These are phyloP conservation scores for Limnephilus rhombicus DNA, from an alignment of 2,888 invertebrate genomes.

Conservation along the genomic window DNA sequence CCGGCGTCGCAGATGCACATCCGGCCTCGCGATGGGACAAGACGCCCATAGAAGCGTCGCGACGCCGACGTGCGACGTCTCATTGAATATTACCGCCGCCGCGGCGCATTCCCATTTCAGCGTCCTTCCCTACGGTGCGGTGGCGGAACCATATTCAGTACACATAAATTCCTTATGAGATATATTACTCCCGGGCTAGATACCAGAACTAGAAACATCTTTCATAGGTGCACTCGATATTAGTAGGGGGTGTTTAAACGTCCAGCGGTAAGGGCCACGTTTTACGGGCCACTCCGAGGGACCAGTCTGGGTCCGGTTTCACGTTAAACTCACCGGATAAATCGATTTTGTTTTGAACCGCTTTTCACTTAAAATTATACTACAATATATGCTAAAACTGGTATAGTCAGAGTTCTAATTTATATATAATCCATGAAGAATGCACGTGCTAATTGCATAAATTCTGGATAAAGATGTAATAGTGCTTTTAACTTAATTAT, in stretches of 20 bases:
- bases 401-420: too few species aligned
- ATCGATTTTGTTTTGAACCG: neutral
- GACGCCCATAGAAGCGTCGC: constrained; percentile 38
- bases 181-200: constrained; percentile 29
- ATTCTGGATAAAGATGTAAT: neutral
- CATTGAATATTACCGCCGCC: constrained; percentile 55
- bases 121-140: constrained; percentile 36
- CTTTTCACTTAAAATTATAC: neutral
- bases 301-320: neutral
- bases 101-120: constrained; percentile 49
- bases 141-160: constrained; percentile 35
- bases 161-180: constrained; percentile 57
- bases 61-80: constrained; percentile 52
- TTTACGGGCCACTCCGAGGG: neutral
- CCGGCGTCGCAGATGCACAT: constrained; percentile 33
- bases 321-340: neutral
- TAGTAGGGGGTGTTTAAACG: constrained; percentile 15
- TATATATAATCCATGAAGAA: neutral
- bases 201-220: constrained; percentile 42
- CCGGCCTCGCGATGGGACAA: constrained; percentile 44
- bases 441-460: neutral
- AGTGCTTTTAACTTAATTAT: too few species aligned
- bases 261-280: neutral
- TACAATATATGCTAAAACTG: neutral
- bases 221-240: constrained; percentile 21